phyloP scores from a whole-genome alignment of 2,797 vertebrate species.

The Chlorospingus semifuscus region DNA sequence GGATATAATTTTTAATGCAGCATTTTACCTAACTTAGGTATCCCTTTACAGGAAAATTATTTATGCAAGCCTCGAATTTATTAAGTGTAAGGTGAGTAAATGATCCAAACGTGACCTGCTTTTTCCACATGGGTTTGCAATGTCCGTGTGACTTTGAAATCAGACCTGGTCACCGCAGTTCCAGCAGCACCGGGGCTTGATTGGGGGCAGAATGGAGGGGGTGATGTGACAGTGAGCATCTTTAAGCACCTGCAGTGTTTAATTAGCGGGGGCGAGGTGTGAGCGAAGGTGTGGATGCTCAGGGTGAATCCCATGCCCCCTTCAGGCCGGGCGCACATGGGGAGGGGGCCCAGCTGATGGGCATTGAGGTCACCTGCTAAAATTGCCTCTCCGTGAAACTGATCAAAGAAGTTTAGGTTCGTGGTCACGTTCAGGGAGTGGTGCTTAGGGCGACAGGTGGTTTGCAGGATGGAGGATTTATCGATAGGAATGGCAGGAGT shows the following conservation, averaged over 20 bases:
- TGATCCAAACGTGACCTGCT: not conserved
- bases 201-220: not conserved
- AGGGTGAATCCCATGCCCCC: rapidly evolving
- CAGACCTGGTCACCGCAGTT: rapidly evolving
- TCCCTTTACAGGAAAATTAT: not conserved
- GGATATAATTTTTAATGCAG: not conserved
- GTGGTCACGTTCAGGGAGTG: too few relatives aligned
- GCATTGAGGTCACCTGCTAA: rapidly evolving
- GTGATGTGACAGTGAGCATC: rapidly evolving
- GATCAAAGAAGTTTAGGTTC: too few relatives aligned
- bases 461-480: too few relatives aligned
- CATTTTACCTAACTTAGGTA: not conserved
- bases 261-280: rapidly evolving
- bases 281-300: not conserved
- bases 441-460: too few relatives aligned
- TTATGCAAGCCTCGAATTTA: not conserved
- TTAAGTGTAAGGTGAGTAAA: rapidly evolving
- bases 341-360: not conserved
- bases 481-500: too few relatives aligned
- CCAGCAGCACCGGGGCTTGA: not conserved
- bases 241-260: not conserved
- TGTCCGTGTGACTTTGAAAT: rapidly evolving
- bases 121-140: not conserved
- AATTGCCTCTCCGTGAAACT: too few relatives aligned
- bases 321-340: not conserved